These are phyloP conservation scores for Ommatoiulus sabulosus DNA, from an alignment of 2,888 invertebrate species.

Conservation along the genomic window DNA sequence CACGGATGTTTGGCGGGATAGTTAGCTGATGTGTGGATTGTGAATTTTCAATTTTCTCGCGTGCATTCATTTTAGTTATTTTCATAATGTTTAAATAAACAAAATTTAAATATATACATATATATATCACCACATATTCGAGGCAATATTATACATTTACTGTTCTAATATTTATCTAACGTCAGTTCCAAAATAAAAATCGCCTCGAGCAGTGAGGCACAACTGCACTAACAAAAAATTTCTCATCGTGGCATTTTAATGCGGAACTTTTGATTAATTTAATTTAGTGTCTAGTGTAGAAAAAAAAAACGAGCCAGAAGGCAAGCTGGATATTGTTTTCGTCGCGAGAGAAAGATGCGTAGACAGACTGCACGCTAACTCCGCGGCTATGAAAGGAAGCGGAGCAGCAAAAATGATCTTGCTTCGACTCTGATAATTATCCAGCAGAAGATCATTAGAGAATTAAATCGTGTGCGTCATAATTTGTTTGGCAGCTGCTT, in stretches of 20 bases:
- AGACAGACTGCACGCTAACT: not conserved
- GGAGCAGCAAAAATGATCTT: constrained; percentile 46
- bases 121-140: too few relatives aligned
- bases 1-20: too few relatives aligned
- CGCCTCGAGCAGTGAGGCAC: not conserved
- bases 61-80: too few relatives aligned
- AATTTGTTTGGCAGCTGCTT: constrained; percentile 47
- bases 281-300: constrained; percentile 1
- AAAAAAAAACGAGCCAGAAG: not conserved
- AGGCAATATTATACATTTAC: too few relatives aligned
- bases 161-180: too few relatives aligned
- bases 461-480: constrained; percentile 47
- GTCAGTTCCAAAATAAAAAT: too few relatives aligned
- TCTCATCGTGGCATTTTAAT: not conserved
- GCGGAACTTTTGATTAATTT: not conserved
- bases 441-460: constrained; percentile 44
- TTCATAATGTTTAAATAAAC: too few relatives aligned
- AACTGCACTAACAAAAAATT: not conserved
- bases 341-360: not conserved
- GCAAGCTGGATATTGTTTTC: not conserved
- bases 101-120: too few relatives aligned
- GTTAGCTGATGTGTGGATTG: not conserved
- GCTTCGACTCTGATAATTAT: constrained; percentile 41
- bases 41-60: too few relatives aligned
- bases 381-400: not conserved